phyloP scores from a whole-genome alignment of 2,888 invertebrate genomes.

The Philereme transversata region DNA sequence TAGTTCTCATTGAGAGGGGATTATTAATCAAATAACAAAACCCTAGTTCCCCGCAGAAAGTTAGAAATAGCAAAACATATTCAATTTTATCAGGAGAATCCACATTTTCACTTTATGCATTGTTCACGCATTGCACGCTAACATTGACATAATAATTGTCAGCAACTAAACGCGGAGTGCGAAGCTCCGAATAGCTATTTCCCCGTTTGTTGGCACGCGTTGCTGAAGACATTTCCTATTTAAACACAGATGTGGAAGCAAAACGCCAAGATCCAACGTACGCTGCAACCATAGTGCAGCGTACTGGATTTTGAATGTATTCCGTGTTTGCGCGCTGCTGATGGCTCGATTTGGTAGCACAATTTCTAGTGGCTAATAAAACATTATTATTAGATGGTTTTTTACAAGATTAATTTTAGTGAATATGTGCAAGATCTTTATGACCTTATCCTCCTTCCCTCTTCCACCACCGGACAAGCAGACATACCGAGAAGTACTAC shows the following conservation, averaged over 20 bases:
- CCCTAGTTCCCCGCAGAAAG: too few species aligned
- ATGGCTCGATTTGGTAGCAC: neutral
- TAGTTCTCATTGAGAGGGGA: too few species aligned
- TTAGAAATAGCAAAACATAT: neutral
- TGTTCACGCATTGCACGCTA: neutral
- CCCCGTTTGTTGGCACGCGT: constrained; percentile 15
- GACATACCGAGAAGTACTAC: too few species aligned
- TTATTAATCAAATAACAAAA: too few species aligned
- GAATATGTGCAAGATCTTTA: too few species aligned
- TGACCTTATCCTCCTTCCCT: too few species aligned
- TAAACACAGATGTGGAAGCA: constrained; percentile 18
- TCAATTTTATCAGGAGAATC: neutral
- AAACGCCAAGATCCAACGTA: constrained; percentile 2
- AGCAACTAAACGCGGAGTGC: constrained; percentile 4
- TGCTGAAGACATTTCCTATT: constrained; percentile 18
- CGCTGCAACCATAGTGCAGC: neutral
- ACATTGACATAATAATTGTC: constrained; percentile 10
- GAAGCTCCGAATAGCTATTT: constrained; percentile 12
- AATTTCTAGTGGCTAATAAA: too few species aligned
- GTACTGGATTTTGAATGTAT: constrained; percentile 7
- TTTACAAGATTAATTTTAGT: too few species aligned
- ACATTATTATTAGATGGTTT: too few species aligned
- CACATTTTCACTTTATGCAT: too few species aligned
- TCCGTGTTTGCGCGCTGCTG: constrained; percentile 3
- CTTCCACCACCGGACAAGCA: too few species aligned